phyloP scores from a whole-genome alignment of 2,797 vertebrate species.

The Varecia variegata region DNA sequence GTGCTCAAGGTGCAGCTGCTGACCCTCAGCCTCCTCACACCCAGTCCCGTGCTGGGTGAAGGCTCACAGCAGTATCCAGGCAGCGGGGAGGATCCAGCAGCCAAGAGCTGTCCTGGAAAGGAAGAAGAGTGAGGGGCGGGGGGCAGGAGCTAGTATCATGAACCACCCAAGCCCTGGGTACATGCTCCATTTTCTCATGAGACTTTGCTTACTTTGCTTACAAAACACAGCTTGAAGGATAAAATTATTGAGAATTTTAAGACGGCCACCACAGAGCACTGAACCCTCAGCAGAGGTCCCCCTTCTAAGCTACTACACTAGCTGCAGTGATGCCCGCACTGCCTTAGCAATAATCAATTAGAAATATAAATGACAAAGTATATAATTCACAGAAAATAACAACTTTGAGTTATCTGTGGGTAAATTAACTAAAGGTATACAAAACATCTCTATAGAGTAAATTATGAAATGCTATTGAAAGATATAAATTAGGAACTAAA shows the following conservation, averaged over 20 bases:
- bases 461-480: not conserved
- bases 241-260: not conserved
- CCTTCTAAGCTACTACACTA: not conserved
- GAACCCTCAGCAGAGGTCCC: not conserved
- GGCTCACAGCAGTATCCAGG: not conserved
- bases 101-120: not conserved
- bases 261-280: not conserved
- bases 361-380: not conserved
- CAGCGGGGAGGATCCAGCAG: not conserved
- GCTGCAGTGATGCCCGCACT: not conserved
- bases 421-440: not conserved
- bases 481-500: not conserved
- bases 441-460: not conserved
- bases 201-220: not conserved
- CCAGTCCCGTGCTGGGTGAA: not conserved
- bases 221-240: not conserved
- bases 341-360: not conserved
- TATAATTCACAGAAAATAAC: not conserved
- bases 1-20: not conserved
- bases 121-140: rapidly evolving
- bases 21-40: not conserved
- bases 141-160: not conserved
- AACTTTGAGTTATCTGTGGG: not conserved
- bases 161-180: rapidly evolving
- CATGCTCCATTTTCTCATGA: not conserved